Evolutionary conservation across 2,797 vertebrate genomes (phyloP).

Genomic region (Notolabrus celidotus): DNA sequence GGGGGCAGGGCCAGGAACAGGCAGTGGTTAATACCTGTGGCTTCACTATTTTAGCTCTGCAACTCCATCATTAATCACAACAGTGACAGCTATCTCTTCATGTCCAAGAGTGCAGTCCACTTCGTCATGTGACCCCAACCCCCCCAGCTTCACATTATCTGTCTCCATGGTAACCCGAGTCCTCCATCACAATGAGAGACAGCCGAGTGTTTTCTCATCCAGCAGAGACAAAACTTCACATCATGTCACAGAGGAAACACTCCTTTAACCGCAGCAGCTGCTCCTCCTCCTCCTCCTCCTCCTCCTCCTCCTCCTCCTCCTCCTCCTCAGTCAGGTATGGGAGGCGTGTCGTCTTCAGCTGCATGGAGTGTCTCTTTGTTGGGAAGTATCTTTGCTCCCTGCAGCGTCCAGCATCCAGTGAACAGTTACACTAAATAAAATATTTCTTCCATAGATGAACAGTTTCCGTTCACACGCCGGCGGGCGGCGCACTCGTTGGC

Average conservation of each 20-base stretch:
- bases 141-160: slow-evolving; percentile 59
- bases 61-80: not conserved
- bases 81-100: not conserved
- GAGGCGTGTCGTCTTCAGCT: not conserved
- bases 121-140: slow-evolving; percentile 19
- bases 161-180: slow-evolving; percentile 27
- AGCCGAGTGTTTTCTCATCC: slow-evolving; percentile 42
- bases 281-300: too few species aligned
- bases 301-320: not conserved
- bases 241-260: slow-evolving; percentile 55
- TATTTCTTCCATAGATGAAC: slow-evolving; percentile 38
- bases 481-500: slow-evolving; percentile 67
- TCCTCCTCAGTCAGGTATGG: not conserved
- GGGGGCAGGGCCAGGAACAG: slow-evolving; percentile 15
- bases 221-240: slow-evolving; percentile 53
- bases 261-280: slow-evolving; percentile 66
- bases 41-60: not conserved
- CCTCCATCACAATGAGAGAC: slow-evolving; percentile 10
- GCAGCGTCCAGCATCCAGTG: slow-evolving; percentile 68
- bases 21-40: slow-evolving; percentile 3
- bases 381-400: not conserved
- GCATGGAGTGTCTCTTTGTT: not conserved
- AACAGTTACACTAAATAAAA: slow-evolving; percentile 56
- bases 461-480: slow-evolving; percentile 61
- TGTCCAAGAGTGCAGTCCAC: not conserved